Evolutionary conservation across 2,888 invertebrate genomes (phyloP).

Genomic region (Dioctria linearis): DNA sequence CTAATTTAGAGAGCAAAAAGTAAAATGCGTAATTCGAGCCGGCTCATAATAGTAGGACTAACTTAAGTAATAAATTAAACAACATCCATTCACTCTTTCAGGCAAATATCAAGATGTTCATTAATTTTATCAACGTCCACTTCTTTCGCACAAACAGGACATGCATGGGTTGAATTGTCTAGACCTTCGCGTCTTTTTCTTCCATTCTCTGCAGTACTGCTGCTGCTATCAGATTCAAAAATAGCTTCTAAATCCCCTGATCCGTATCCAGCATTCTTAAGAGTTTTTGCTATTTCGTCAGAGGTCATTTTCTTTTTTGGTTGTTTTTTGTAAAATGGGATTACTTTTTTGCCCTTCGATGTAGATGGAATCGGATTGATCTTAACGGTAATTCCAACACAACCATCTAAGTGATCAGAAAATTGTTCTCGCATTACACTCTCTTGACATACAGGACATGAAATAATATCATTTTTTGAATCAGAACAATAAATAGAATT

Average conservation of each 20-base stretch:
- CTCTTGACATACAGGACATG: constrained; percentile 68
- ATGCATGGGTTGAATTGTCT: constrained; percentile 63
- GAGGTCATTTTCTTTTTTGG: background rate
- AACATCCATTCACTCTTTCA: constrained; percentile 20
- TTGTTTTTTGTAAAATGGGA: background rate
- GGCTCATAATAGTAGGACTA: too few species aligned
- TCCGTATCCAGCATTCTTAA: constrained; percentile 49
- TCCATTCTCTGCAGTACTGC: constrained; percentile 47
- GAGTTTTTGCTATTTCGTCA: background rate
- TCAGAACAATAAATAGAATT: constrained; percentile 62
- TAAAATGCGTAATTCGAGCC: too few species aligned
- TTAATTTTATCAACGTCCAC: constrained; percentile 64
- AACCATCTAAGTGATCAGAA: constrained; percentile 68
- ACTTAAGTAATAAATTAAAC: background rate
- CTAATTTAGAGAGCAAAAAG: too few species aligned
- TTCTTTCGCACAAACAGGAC: constrained; percentile 67
- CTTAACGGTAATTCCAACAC: constrained; percentile 65
- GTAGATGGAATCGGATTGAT: constrained; percentile 60
- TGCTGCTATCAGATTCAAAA: constrained; percentile 49
- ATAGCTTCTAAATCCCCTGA: constrained; percentile 38
- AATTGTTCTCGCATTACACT: constrained; percentile 66
- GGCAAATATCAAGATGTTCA: constrained; percentile 66
- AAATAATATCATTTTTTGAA: constrained; percentile 66
- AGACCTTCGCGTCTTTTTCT: constrained; percentile 63
- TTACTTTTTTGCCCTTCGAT: constrained; percentile 42